Evolutionary conservation across 2,797 vertebrate species (phyloP), one percentile per base, ranked within the genome.

Genomic region (Syndactyla subalaris): DNA sequence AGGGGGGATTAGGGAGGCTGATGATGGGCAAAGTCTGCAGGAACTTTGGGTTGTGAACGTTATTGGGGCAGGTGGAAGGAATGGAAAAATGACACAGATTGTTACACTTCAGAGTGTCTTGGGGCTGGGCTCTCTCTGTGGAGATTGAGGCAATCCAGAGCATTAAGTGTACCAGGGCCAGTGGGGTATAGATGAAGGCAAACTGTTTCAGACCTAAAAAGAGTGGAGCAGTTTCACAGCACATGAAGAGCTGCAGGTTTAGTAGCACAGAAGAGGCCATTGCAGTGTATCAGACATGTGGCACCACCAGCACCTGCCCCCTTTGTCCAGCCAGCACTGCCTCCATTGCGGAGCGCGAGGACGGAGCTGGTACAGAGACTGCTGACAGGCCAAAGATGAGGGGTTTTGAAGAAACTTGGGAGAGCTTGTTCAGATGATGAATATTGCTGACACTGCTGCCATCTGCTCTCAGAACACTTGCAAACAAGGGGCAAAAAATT

Each of bases 401-500:
- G 4, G 1, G 10, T 54, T 85, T 39, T 72, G 54, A 80, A 55
- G 74, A 75, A 78, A 38, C 41, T 70, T 88, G 34, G 1, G 16
- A 92, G 57, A 51, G 65, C 75, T 90, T 46, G 23, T 66, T 92
- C 70, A 77, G 43, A 77, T 84, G 85, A 72, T 92, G 36, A 94
- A 75, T 84, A 58, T 59, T 5, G 5, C 83, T 92, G 83, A 58
- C 80, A 92, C 45, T 80, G 63, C 74, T 88, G 57, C 95, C 80
- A 83, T 94, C 92, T 97, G 93, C 83, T 92, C 67, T 74, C 63
- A 38, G 77, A 92, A n/a, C 61, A 19, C 52, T 96, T 4, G 2
- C 48, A 93, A 96, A 92, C 41, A 90, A 86, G 87, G 80, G 65
- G 68, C 66, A 90, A 93, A 93, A 91, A 85, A 88, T 70, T n/a